Conservation (phyloP, 2,113 vertebrate species). For the Pedionomus torquatus region DNA sequence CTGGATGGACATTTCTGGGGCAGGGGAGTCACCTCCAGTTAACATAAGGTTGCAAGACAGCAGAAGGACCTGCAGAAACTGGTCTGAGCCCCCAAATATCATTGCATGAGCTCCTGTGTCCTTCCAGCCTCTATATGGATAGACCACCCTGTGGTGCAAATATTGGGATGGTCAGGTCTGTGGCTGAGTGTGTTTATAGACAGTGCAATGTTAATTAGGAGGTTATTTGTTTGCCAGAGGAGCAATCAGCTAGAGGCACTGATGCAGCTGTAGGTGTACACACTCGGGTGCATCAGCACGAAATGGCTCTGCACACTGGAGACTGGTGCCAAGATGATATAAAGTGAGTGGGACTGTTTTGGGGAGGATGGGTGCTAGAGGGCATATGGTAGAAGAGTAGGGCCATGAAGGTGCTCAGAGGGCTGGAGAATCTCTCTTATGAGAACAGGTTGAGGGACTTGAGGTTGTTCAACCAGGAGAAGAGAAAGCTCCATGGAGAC, state of each 20-base stretch:
- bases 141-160: accelerated
- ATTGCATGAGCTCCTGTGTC: background rate
- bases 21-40: background rate
- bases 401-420: too few species aligned
- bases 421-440: too few species aligned
- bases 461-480: too few species aligned
- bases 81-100: background rate
- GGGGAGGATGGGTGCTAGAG: background rate
- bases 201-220: background rate
- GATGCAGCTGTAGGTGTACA: accelerated
- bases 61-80: background rate
- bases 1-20: background rate
- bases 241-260: too few species aligned
- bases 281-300: accelerated
- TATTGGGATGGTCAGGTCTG: accelerated
- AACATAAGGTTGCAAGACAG: background rate
- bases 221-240: background rate
- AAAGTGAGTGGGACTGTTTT: background rate
- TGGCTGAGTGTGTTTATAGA: background rate
- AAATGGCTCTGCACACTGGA: background rate
- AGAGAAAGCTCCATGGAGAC: too few species aligned
- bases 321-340: too few species aligned
- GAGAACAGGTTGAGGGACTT: too few species aligned
- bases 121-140: background rate
- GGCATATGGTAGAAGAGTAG: background rate